These are phyloP conservation scores for Cryptotis parvus DNA, from an alignment of 2,113 vertebrate genomes.

Conservation along the genomic window DNA sequence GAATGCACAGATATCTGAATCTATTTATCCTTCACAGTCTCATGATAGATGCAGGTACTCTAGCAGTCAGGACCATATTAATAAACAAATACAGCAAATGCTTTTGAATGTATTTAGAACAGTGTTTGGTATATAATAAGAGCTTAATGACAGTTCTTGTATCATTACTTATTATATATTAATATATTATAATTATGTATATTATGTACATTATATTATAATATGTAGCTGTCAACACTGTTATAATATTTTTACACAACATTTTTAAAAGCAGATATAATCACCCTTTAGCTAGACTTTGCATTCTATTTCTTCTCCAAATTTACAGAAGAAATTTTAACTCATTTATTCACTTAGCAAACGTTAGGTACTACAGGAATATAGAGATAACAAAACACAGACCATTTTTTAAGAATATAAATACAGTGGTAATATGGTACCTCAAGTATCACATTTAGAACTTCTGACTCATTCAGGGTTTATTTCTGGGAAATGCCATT, in stretches of 20 bases:
- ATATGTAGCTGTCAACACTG: too few species aligned
- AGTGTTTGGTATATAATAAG: neutral
- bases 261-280: neutral
- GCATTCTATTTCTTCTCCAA: neutral
- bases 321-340: slow-evolving; percentile 30
- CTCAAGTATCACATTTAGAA: neutral
- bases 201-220: too few species aligned
- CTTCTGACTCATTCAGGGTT: neutral
- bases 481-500: neutral
- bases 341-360: neutral
- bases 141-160: neutral
- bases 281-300: neutral
- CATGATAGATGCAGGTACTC: slow-evolving; percentile 89
- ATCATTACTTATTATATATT: too few species aligned
- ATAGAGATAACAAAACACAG: neutral
- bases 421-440: neutral
- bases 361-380: neutral
- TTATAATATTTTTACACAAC: too few species aligned
- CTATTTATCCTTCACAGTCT: slow-evolving; percentile 79
- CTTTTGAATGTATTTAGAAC: slow-evolving; percentile 21
- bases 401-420: neutral
- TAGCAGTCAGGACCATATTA: slow-evolving; percentile 96
- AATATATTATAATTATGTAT: too few species aligned
- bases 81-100: slow-evolving; percentile 94
- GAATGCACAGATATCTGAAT: slow-evolving; percentile 30